These are phyloP conservation scores for Nyctalus aviator DNA, from an alignment of 2,797 vertebrate species.

Conservation along the genomic window DNA sequence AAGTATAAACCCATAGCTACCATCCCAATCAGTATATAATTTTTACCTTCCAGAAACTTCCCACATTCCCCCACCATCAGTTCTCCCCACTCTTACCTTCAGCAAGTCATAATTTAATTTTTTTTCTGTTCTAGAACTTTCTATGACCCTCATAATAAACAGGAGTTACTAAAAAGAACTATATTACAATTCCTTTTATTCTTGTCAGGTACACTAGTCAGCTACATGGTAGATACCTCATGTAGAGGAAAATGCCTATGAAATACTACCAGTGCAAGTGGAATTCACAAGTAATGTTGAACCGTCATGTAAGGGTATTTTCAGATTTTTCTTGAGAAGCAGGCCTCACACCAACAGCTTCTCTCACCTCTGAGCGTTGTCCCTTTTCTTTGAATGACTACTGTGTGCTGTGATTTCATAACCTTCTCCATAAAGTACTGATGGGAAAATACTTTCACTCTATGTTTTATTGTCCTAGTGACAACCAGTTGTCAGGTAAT, in stretches of 20 bases:
- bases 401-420: constrained; percentile 63
- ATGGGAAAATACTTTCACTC: constrained; percentile 73
- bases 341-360: background rate
- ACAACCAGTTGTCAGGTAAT: constrained; percentile 75
- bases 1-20: background rate
- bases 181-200: background rate
- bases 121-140: background rate
- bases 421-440: constrained; percentile 58
- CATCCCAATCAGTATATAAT: background rate
- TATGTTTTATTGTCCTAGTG: constrained; percentile 68
- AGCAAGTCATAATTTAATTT: background rate
- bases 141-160: background rate
- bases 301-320: background rate
- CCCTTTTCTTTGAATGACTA: constrained; percentile 47
- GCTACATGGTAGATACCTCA: background rate
- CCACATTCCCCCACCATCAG: fast-evolving
- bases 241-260: background rate
- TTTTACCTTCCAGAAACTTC: background rate
- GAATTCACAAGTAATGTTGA: background rate
- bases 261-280: background rate
- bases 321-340: constrained; percentile 44
- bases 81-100: fast-evolving
- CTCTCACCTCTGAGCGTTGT: constrained; percentile 10
- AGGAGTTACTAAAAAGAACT: background rate
- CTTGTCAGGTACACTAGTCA: background rate